Evolutionary conservation across 2,888 invertebrate genomes (phyloP), one percentile per base, ranked within the genome.

Genomic region (Drosophila sordidula): DNA sequence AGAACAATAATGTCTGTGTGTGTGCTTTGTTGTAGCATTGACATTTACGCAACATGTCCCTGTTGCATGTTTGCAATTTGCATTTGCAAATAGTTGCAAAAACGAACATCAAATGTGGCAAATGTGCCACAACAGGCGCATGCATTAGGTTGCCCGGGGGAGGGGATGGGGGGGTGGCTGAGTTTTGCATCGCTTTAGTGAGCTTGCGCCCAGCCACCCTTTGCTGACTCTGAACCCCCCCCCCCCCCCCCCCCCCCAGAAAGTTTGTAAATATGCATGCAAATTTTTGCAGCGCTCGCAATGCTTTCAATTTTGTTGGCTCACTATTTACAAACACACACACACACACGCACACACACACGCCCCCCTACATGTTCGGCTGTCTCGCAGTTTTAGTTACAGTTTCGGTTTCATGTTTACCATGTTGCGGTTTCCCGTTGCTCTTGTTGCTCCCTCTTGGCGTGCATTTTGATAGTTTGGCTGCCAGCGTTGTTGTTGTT

Each of bases 1-100:
- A 41, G 22, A n/a, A 25, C 16, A 11, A 2, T 4, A 11, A 9
- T 42, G 62, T 72, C 58, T 72, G 59, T 50, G 50, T 62, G 57
- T 64, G 58, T 41, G 47, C 18, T 38, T 54, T 67, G 49, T 68
- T 70, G 66, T 57, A 67, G 58, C 87, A 86, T 83, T 84, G 84
- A 87, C 87, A 89, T 88, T 89, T 85, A 87, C 85, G 89, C 85
- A 85, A 89, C 89, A 89, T 89, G 87, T 89, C 85, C 87, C 89
- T 86, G 85, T 86, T 89, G 85, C 86, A 89, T 89, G 86, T 87
- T 87, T 75, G 86, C 86, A 89, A 82, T 84, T 87, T 89, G 88
- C 86, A 85, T 86, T 87, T 87, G 88, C 88, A 89, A 86, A 85
- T 89, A 84, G 87, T 85, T 85, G 84, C 81, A 78, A 89, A 84